Base-by-base conservation (phyloP, 2,888 invertebrate species). In the Schizotus pectinicornis region DNA sequence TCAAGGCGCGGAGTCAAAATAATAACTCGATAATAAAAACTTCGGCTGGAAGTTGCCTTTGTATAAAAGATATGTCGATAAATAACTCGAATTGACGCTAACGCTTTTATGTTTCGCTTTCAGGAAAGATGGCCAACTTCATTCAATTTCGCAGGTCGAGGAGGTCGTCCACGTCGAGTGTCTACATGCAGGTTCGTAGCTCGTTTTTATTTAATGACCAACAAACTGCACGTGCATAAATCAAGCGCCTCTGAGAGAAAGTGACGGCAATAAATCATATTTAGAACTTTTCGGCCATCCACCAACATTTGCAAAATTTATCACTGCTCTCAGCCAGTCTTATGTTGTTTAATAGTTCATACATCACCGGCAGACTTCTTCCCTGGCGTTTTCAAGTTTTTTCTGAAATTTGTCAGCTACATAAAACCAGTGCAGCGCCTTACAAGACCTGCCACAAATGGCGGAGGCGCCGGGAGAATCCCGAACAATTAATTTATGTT, bases 151-250 rank as follows among this genome's bases (percentile, higher is more conserved):
- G 65, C 33, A 59, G 62, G 41, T 51, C 58, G n/a, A 43, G 62
- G 47, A 60, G 65, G 48, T 50, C 65, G 1, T 64, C 63, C 34
- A 64, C 63, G n/a, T 64, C 65, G 13, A 65, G 65, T 50, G 61
- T 65, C 9, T 65, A 65, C 57, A 65, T 65, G 65, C 65, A 65
- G 65, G 65, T 65, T 34, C 13, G 31, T 53, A 11, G 6, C 32
- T 30, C 6, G 6, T 38, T 32, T 13, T 45, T 32, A 32, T 45
- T 31, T 45, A 22, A 32, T 31, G 11, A 45, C n/a, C 11, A 11
- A 11, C 35, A 22, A 22, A 22, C 22, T 22, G 22, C 22, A 22
- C 22, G 5, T 22, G 22, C 22, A 22, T 22, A 22, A 22, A 22
- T 22, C 22, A 22, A 2, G 5, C 22, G 22, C 2, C 11, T 35